These are phyloP conservation scores for Pachyseris speciosa DNA, from an alignment of 64 coral and sea anemone species.

Conservation along the genomic window DNA sequence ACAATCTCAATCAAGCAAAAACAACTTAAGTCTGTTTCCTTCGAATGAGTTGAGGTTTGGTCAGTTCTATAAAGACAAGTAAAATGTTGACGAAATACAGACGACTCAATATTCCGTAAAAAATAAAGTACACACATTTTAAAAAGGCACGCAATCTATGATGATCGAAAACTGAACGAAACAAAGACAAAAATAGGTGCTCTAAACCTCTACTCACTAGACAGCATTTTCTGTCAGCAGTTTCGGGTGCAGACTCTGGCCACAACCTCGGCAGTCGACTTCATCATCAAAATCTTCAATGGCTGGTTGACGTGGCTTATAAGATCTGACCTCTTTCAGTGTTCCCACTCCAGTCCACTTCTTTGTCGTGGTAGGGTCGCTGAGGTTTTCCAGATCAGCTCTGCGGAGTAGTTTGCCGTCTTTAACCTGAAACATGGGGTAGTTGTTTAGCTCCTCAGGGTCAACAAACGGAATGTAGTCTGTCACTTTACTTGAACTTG, in stretches of 20 bases:
- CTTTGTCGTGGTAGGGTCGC: constrained; percentile 18
- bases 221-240: background rate
- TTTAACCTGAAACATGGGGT: constrained; percentile 38
- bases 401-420: constrained; percentile 10
- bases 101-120: no score
- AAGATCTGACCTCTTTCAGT: background rate
- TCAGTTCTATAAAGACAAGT: no score
- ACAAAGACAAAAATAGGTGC: no score
- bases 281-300: constrained; percentile 50
- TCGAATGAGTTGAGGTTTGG: no score
- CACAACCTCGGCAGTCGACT: constrained; percentile 36
- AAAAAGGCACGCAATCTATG: no score
- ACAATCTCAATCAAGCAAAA: no score
- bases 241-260: constrained; percentile 19
- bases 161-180: no score
- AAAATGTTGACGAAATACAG: no score
- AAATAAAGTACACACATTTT: no score
- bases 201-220: no score
- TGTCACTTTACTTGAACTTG: constrained; percentile 7
- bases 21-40: no score
- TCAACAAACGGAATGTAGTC: constrained; percentile 61
- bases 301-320: background rate
- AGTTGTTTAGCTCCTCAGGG: constrained; percentile 35
- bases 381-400: constrained; percentile 21
- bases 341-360: constrained; percentile 1